phyloP scores from a whole-genome alignment of 1,140 invertebrate species.

The Telenomus remus region DNA sequence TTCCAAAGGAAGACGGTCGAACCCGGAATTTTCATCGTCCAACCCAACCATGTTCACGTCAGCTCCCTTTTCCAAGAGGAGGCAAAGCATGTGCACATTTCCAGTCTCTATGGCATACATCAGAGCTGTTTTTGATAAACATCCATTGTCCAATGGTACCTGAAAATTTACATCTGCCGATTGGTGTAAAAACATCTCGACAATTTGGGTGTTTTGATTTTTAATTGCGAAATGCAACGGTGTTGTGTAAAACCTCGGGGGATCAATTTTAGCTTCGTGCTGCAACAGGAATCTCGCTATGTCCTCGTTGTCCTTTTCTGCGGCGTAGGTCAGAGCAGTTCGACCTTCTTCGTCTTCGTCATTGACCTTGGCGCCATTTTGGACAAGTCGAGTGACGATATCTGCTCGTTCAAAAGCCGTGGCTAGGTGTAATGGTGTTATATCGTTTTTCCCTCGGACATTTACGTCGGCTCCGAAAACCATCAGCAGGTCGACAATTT shows the following conservation, averaged over 20 bases:
- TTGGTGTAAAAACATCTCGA: not conserved
- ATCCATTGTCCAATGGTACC: not conserved
- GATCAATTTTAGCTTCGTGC: not conserved
- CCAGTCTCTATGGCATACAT: constrained; percentile 1
- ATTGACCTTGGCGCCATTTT: constrained; percentile 1
- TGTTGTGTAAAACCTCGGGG: not conserved
- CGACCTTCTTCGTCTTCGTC: not conserved
- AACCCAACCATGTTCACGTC: not conserved
- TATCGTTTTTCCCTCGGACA: not conserved
- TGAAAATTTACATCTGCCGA: constrained; percentile 4
- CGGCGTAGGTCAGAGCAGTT: not conserved
- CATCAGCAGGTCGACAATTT: not conserved
- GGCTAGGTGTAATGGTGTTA: not conserved
- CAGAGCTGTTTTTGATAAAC: not conserved
- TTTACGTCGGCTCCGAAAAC: not conserved
- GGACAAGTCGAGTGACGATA: not conserved
- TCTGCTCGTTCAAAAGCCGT: not conserved
- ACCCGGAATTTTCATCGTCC: not conserved
- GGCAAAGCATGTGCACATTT: not conserved
- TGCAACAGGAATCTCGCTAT: not conserved
- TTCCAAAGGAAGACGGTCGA: not conserved
- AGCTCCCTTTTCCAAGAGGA: constrained; percentile 2
- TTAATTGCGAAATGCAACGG: not conserved
- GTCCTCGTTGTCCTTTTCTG: not conserved
- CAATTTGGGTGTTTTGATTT: not conserved